Evolutionary conservation across 2,797 vertebrate species (phyloP), one percentile per base, ranked within the genome.

Genomic region (Psittacula echo): DNA sequence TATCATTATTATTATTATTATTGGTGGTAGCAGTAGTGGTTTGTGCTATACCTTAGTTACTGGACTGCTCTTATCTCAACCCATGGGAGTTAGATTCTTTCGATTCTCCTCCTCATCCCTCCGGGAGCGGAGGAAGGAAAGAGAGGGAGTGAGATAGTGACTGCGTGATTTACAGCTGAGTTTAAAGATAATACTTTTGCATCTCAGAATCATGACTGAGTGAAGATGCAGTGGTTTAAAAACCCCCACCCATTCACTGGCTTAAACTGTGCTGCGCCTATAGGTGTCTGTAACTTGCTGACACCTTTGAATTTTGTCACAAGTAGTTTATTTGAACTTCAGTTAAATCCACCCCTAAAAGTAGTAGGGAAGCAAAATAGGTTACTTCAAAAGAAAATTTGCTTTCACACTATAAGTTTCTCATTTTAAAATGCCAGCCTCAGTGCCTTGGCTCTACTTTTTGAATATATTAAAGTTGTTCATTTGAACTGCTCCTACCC

Each of bases 381-480:
- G 9, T 34, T 50, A 58, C 39, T 60, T 41, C 7, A 14, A n/a
- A 37, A 77, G 42, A 60, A 84, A 83, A 73, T 1, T 47, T 74
- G 18, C 9, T 26, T 92, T 80, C 0, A 0, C 13, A 20, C 12
- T 30, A 1, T 41, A 79, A 48, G 20, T 30, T 64, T 7, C 7
- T 66, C n/a, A 34, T 37, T 85, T 79, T 74, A 71, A 77, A 82
- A 74, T 53, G 16, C 19, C 11, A 58, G 7, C 16, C 10, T 84
- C 29, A 2, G 13, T 56, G 74, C 20, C 23, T 81, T 84, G 85
- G 30, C 32, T 72, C 9, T 84, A 18, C 48, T 92, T 85, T 86
- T 54, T 68, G 48, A 62, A 73, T 86, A 76, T 53, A 82, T 87
- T 90, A 23, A 78, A 77, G 27, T 53, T 71, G 24, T 85, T 92